Percentiles rank a stretch among this genome's conserved stretches.
These are phyloP conservation scores for Merodon equestris DNA, from an alignment of 2,888 invertebrate genomes.

Conservation along the genomic window DNA sequence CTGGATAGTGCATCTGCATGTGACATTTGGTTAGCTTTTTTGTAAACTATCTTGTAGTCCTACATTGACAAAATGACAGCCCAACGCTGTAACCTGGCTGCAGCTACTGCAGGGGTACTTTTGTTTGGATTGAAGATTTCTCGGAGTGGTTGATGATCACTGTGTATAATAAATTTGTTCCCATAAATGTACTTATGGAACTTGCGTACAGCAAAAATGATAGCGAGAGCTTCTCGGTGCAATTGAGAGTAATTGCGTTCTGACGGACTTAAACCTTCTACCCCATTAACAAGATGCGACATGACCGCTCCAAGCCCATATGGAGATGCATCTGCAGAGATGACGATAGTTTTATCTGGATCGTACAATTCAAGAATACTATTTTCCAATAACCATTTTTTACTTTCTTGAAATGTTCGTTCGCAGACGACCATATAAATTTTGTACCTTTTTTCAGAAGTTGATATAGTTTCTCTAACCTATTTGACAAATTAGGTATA, in stretches of 20 bases:
- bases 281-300: constrained; percentile 52
- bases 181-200: constrained; percentile 77
- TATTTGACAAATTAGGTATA: constrained; percentile 23
- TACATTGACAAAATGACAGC: too few species aligned
- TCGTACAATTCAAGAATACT: constrained; percentile 35
- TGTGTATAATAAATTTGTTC: constrained; percentile 12
- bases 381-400: constrained; percentile 26
- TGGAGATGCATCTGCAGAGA: constrained; percentile 48
- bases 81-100: too few species aligned
- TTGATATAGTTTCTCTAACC: constrained; percentile 10
- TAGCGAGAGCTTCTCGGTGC: constrained; percentile 73
- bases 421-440: constrained; percentile 22
- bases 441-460: constrained; percentile 18
- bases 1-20: constrained; percentile 34
- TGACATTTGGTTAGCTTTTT: constrained; percentile 20
- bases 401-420: constrained; percentile 20
- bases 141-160: constrained; percentile 23
- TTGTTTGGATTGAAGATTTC: constrained; percentile 34
- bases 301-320: constrained; percentile 43
- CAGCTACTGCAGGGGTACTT: constrained; percentile 24
- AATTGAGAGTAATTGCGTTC: constrained; percentile 71
- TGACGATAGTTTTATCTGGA: constrained; percentile 38
- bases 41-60: constrained; percentile 27
- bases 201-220: constrained; percentile 75
- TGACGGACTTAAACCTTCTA: constrained; percentile 41